Percentiles rank a stretch among this genome's conserved stretches.
Evolutionary conservation across 64 coral and sea anemone species (phyloP).

Genomic region (Stichodactyla helianthus): DNA sequence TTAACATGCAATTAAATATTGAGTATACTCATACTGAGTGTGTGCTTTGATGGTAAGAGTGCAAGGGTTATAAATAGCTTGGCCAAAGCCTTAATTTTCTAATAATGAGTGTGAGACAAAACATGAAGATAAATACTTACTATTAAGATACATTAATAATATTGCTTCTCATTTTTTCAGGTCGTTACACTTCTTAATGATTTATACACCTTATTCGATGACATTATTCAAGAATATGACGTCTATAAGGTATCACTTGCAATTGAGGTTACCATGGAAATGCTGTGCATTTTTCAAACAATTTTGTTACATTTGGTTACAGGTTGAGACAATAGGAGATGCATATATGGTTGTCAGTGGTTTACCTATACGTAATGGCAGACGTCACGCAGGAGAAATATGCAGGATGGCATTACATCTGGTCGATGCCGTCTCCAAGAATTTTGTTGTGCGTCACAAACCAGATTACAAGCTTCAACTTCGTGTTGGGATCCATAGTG

Average conservation of each 20-base stretch:
- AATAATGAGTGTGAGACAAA: no score
- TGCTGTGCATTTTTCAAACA: not conserved
- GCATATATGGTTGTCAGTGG: constrained; percentile 98
- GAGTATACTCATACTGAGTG: no score
- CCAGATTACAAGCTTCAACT: constrained; percentile 69
- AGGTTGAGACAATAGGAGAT: constrained; percentile 99
- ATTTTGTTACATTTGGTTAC: not conserved
- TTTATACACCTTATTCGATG: constrained; percentile 74
- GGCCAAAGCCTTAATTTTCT: no score
- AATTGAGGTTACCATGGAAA: not conserved
- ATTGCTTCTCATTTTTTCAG: constrained; percentile 19
- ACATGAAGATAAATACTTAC: no score
- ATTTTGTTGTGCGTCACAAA: constrained; percentile 77
- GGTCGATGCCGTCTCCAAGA: constrained; percentile 40
- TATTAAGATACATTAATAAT: not conserved
- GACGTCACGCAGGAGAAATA: constrained; percentile 76
- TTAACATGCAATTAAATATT: not conserved
- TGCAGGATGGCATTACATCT: constrained; percentile 78
- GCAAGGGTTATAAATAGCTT: no score
- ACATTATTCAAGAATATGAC: constrained; percentile 75
- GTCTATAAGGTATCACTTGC: constrained; percentile 65
- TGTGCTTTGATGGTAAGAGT: no score
- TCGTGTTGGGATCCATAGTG: constrained; percentile 84
- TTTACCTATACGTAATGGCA: constrained; percentile 67
- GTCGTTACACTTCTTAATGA: constrained; percentile 86